These are phyloP conservation scores for Urosaurus nigricauda DNA, from an alignment of 2,797 vertebrate species.

Conservation along the genomic window DNA sequence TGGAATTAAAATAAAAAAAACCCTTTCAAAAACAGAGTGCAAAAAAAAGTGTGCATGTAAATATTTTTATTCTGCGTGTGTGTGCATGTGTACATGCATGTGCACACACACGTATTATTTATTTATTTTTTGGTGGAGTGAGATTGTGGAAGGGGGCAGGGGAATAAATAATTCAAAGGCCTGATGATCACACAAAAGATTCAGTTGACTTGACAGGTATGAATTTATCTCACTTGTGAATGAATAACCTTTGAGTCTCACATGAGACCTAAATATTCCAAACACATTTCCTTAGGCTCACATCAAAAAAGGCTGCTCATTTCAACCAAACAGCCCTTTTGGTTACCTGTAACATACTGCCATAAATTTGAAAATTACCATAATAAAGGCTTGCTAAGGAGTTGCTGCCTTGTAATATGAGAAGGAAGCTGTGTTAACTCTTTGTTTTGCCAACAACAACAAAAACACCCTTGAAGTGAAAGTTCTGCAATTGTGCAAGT, in stretches of 20 bases:
- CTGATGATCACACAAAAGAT: constrained; percentile 81
- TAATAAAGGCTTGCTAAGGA: constrained; percentile 74
- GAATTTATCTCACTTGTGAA: constrained; percentile 86
- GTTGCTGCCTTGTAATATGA: constrained; percentile 59
- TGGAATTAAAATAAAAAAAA: constrained; percentile 65
- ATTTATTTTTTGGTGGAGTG: background rate
- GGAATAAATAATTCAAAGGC: constrained; percentile 81
- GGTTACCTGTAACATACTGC: constrained; percentile 76
- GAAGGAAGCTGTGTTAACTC: constrained; percentile 74
- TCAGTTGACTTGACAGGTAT: constrained; percentile 83
- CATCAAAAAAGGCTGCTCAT: constrained; percentile 81
- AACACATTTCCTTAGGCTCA: constrained; percentile 82
- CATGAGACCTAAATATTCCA: constrained; percentile 83
- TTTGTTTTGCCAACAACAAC: constrained; percentile 73
- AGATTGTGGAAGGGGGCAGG: constrained; percentile 42
- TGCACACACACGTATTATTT: background rate
- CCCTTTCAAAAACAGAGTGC: constrained; percentile 78
- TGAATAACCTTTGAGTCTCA: constrained; percentile 84
- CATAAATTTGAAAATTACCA: constrained; percentile 79
- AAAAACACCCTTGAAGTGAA: constrained; percentile 38
- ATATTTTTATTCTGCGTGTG: constrained; percentile 73
- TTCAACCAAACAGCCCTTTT: constrained; percentile 76
- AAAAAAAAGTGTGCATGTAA: constrained; percentile 75
- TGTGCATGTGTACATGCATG: background rate
- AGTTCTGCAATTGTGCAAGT: background rate